Evolutionary conservation across 2,797 vertebrate species (phyloP), one percentile per base, ranked within the genome.

Genomic region (Tangara arthus): DNA sequence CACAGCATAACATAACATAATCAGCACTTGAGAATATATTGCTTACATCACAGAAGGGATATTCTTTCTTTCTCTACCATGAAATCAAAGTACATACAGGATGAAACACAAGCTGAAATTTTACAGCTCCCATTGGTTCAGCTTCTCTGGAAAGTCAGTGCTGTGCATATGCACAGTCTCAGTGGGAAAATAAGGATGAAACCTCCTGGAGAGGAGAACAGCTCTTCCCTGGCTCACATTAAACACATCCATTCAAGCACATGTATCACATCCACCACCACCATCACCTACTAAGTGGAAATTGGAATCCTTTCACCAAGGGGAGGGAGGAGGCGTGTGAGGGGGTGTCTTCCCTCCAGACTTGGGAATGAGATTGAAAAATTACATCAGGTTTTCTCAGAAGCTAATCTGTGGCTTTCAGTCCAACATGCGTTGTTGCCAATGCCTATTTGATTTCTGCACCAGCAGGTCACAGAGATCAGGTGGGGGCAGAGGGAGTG

Each of bases 331-430:
- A 93, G 87, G 79, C 4, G 2, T n/a, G 15, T 28, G 50, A 66
- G 70, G 69, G 87, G 57, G 50, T 88, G 90, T 93, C 91, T 93
- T 89, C 89, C 42, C 90, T 94, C 81, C 53, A 75, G 79, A 65
- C 57, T 50, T 82, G 35, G 75, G 88, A 89, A 94, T 30, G 46
- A 82, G 73, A 90, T 76, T 24, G 11, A 89, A 81, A 94, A 87
- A 34, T 95, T 94, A 89, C 47, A 0, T 94, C 96, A 95, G 87
- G 42, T 78, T 95, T 96, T 96, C 95, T 94, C 78, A 94, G 93
- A 97, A 95, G 53, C 52, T 95, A 94, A 96, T 96, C 94, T 95
- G 60, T 44, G 61, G 75, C 64, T 93, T 89, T 88, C 83, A 68
- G 83, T 83, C 90, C 92, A 93, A 56, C 49, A 10, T 22, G 47